phyloP scores from a whole-genome alignment of 1,140 invertebrate genomes.

The Tetranychus urticae region DNA sequence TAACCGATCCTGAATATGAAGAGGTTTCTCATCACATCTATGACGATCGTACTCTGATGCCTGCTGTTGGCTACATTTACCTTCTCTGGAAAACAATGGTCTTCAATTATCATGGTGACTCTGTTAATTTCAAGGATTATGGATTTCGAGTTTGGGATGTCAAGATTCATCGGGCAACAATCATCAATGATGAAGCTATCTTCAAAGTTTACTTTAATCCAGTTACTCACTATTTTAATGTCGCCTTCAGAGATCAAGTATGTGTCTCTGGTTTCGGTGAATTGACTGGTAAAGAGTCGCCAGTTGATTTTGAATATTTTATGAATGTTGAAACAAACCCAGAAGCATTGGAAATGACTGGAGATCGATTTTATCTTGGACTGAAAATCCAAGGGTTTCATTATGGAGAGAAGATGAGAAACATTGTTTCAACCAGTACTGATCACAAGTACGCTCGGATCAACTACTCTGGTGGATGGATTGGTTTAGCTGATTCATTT shows the following conservation, averaged over 20 bases:
- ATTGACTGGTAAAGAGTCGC: neutral
- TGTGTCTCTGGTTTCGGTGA: neutral
- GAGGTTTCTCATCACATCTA: conserved; percentile 47
- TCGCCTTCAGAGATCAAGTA: neutral
- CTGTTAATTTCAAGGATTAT: conserved; percentile 23
- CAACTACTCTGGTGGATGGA: conserved; percentile 27
- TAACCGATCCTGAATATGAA: neutral
- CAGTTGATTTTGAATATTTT: neutral
- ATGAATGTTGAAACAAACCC: neutral
- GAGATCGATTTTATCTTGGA: conserved; percentile 27
- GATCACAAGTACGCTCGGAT: neutral
- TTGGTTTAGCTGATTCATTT: conserved; percentile 29
- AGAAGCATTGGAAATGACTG: neutral
- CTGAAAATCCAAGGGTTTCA: conserved; percentile 28
- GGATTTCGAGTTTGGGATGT: neutral
- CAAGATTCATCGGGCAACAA: neutral
- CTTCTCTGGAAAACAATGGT: neutral
- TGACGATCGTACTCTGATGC: conserved; percentile 80
- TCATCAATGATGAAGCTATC: neutral
- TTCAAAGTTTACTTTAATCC: neutral
- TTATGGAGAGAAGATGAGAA: conserved; percentile 44
- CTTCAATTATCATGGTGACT: neutral
- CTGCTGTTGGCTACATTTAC: conserved; percentile 62
- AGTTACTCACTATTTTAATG: neutral
- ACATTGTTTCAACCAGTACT: conserved; percentile 31